Conservation (phyloP, 2,797 vertebrate species). For the Danionella dracula region DNA sequence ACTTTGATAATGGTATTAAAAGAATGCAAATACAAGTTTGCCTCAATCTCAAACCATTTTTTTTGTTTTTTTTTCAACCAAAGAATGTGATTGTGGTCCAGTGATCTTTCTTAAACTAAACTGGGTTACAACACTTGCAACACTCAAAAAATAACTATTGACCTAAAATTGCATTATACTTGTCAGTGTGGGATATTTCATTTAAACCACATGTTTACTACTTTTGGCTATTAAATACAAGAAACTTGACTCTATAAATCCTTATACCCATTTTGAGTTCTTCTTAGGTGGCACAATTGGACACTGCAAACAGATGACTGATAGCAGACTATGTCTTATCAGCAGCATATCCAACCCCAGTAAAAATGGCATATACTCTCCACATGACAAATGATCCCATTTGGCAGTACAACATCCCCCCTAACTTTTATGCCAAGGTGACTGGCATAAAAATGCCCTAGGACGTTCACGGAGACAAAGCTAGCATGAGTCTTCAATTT, state of each 20-base stretch:
- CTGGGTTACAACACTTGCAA: too few relatives aligned
- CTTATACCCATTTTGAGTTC: not conserved
- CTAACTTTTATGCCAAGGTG: conserved; percentile 32
- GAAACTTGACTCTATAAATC: not conserved
- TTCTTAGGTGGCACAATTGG: conserved; percentile 22
- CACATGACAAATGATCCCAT: conserved; percentile 35
- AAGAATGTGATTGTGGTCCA: too few relatives aligned
- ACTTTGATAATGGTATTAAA: too few relatives aligned
- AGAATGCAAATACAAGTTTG: too few relatives aligned
- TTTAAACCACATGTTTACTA: too few relatives aligned
- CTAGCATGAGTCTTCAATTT: not conserved
- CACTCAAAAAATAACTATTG: too few relatives aligned
- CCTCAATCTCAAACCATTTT: too few relatives aligned
- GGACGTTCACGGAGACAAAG: not conserved
- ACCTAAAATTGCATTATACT: too few relatives aligned
- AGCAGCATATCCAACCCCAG: conserved; percentile 24
- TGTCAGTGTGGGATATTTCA: too few relatives aligned
- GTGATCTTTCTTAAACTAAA: too few relatives aligned
- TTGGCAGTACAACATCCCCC: conserved; percentile 18
- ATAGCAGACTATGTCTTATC: conserved; percentile 36
- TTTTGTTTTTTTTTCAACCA: too few relatives aligned
- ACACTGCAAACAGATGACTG: conserved; percentile 29
- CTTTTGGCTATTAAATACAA: too few relatives aligned
- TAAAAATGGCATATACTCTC: conserved; percentile 33
- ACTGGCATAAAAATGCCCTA: conserved; percentile 26